Base-by-base conservation (phyloP, 2,888 invertebrate species). In the Bombylius discolor region DNA sequence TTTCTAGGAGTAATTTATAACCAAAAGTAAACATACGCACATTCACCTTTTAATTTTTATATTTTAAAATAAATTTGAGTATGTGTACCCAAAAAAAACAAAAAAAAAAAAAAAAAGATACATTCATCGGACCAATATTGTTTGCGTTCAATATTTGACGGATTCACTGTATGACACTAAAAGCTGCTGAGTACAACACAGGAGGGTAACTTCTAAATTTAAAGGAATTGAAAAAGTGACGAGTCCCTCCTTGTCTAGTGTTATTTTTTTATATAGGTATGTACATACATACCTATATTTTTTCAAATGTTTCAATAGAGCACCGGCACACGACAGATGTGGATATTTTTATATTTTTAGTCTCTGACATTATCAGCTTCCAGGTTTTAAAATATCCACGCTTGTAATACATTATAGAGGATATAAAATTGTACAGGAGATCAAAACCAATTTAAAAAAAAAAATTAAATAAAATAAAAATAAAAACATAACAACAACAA, bases 201-300 rank as follows among this genome's bases (percentile, higher is more conserved):
- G 7, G 34, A 36, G 34, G 34, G 8, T 42, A 4, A 11, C 39
- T 11, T 7, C 5, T 1, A 4, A 8, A 11, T 4, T 11, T 58
- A 56, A 55, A 53, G 56, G 55, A 56, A 39, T 51, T 53, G 49
- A 55, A 58, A 58, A 51, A 55, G 51, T 48, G 58, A 42, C 11
- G 39, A 42, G 51, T 55, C 58, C 58, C 58, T 56, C 53, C 55
- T 33, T 42, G 34, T 53, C 49, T 46, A 23, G 52, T 39, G 58
- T 53, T 11, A 47, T 52, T 55, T 36, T 36, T 8, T 8, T 36
- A 7, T 34, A 34, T 34, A 34, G 5, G 34, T 34, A 34, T 34
- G 34, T 34, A 34, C 34, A 34, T 36, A 8, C 8, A 36, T 42
- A 11, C 39, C 1, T 11, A 11, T 11, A 11, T 11, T 42, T 42